A percentile compares a stretch with the other conserved stretches of the same genome.
These are phyloP conservation scores for Rhagonycha lutea DNA, from an alignment of 2,888 invertebrate species.

Conservation along the genomic window DNA sequence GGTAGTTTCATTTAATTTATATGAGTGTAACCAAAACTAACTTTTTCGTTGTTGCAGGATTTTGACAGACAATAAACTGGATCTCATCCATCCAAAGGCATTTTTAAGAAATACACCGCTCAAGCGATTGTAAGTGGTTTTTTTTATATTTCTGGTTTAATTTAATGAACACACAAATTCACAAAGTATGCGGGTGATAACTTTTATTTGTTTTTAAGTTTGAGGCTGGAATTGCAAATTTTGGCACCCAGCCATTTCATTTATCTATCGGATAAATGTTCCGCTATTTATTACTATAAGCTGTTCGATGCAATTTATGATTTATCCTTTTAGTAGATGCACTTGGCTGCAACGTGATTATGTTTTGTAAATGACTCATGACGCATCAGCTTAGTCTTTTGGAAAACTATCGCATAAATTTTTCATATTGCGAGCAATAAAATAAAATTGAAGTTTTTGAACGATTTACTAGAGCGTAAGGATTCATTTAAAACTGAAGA, in stretches of 20 bases:
- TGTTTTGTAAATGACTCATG: slow-evolving; percentile 5
- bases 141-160: background rate
- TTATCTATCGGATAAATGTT: slow-evolving; percentile 18
- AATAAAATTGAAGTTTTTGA: background rate
- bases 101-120: slow-evolving; percentile 64
- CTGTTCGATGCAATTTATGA: slow-evolving; percentile 21
- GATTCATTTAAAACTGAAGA: background rate
- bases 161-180: slow-evolving; percentile 1
- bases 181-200: slow-evolving; percentile 5
- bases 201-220: background rate
- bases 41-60: slow-evolving; percentile 61
- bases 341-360: slow-evolving; percentile 12
- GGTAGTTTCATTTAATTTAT: background rate
- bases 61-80: slow-evolving; percentile 76
- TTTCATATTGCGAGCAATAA: no score
- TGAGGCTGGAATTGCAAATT: slow-evolving; percentile 11
- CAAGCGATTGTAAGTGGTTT: slow-evolving; percentile 64
- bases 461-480: background rate
- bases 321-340: slow-evolving; percentile 20
- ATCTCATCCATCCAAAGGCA: slow-evolving; percentile 68
- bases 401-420: background rate
- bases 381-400: background rate
- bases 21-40: background rate
- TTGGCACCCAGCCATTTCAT: slow-evolving; percentile 25
- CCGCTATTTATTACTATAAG: slow-evolving; percentile 25